These are phyloP conservation scores for Pararge aegeria DNA, from an alignment of 1,140 invertebrate genomes.

Conservation along the genomic window DNA sequence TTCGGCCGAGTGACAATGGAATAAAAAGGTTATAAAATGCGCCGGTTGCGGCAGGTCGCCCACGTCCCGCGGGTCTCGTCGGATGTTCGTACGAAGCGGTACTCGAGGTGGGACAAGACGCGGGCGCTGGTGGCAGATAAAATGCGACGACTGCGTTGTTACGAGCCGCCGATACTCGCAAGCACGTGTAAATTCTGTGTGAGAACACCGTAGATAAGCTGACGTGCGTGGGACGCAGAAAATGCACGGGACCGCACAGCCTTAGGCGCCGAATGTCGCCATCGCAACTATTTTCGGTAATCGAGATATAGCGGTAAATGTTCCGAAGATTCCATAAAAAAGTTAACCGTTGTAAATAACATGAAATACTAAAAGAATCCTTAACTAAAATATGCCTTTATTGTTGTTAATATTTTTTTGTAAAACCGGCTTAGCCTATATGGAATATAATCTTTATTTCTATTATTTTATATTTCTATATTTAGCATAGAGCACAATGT, in stretches of 20 bases:
- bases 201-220: constrained; percentile 66
- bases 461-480: background rate
- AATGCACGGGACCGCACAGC: constrained; percentile 43
- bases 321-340: background rate
- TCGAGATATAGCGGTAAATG: background rate
- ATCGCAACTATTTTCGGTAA: constrained; percentile 4
- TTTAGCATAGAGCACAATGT: background rate
- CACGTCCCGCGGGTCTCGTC: constrained; percentile 64
- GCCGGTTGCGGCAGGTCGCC: constrained; percentile 57
- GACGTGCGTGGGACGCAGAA: constrained; percentile 51
- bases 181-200: constrained; percentile 76
- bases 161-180: constrained; percentile 56
- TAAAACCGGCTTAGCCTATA: too few relatives aligned
- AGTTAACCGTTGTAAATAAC: too few relatives aligned
- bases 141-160: constrained; percentile 58
- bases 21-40: constrained; percentile 78
- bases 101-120: constrained; percentile 40
- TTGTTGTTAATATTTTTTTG: too few relatives aligned
- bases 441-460: too few relatives aligned
- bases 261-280: constrained; percentile 9
- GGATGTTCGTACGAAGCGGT: constrained; percentile 44
- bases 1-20: constrained; percentile 71
- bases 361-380: too few relatives aligned
- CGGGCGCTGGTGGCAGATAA: constrained; percentile 62
- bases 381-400: too few relatives aligned